Conservation (phyloP, 2,888 invertebrate species). For the Drosophila nigricruria region DNA sequence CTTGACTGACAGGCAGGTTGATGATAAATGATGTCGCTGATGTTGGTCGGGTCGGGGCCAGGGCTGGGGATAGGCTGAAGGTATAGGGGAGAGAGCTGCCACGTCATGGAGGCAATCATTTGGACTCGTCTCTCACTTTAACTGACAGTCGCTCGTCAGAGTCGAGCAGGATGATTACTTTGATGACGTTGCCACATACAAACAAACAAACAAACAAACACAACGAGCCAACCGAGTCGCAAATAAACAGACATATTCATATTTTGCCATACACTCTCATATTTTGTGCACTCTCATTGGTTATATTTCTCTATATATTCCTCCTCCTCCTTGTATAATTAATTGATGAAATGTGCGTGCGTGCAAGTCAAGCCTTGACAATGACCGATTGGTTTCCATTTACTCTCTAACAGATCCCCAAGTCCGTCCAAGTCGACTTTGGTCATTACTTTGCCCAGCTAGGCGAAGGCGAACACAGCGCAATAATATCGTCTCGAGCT, state of each 20-base stretch:
- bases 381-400: constrained; percentile 80
- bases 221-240: neutral
- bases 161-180: constrained; percentile 75
- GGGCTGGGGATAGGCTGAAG: neutral
- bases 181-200: constrained; percentile 80
- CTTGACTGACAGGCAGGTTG: constrained; percentile 84
- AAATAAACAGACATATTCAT: constrained; percentile 36
- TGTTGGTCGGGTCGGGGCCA: constrained; percentile 42
- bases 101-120: constrained; percentile 79
- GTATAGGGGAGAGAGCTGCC: constrained; percentile 66
- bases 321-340: constrained; percentile 69
- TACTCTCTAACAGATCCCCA: constrained; percentile 18
- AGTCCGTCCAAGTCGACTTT: constrained; percentile 18
- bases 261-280: constrained; percentile 38
- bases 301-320: constrained; percentile 20
- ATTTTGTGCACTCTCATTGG: constrained; percentile 69
- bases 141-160: constrained; percentile 76
- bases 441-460: constrained; percentile 21
- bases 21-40: constrained; percentile 85
- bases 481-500: constrained; percentile 7
- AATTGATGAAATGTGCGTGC: constrained; percentile 82
- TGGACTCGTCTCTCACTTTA: constrained; percentile 74
- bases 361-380: constrained; percentile 67
- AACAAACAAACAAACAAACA: constrained; percentile 11
- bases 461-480: neutral